Evolutionary conservation across 2,113 vertebrate genomes (phyloP).

Genomic region (Chaetorhynchus papuensis): DNA sequence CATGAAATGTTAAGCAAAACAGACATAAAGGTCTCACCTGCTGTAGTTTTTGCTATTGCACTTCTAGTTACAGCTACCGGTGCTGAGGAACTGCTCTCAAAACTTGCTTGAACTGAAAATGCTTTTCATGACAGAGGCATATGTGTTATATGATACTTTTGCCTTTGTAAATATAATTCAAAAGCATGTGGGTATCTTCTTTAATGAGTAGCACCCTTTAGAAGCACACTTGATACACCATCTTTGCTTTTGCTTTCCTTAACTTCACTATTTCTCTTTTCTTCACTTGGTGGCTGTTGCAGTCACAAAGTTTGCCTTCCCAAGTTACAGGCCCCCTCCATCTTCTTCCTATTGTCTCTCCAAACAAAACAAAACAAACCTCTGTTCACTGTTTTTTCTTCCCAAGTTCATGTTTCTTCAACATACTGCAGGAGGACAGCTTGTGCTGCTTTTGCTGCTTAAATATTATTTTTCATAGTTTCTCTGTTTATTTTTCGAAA

Average conservation of each 20-base stretch:
- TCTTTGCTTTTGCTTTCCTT: not conserved
- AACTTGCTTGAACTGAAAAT: not conserved
- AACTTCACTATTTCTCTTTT: not conserved
- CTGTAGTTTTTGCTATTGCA: not conserved
- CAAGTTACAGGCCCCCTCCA: not conserved
- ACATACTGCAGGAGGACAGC: not conserved
- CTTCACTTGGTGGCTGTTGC: not conserved
- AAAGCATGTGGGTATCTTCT: not conserved
- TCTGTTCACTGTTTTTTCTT: slow-evolving; percentile 5
- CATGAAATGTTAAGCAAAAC: not conserved
- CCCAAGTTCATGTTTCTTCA: not conserved
- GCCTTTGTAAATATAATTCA: not conserved
- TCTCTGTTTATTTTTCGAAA: slow-evolving; percentile 58
- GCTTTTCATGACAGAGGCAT: not conserved
- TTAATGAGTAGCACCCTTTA: not conserved
- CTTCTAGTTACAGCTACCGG: not conserved
- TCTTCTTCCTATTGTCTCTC: not conserved
- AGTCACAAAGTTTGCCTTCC: not conserved
- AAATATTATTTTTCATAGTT: slow-evolving; percentile 49
- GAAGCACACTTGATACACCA: not conserved
- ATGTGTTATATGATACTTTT: not conserved
- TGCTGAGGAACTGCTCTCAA: not conserved
- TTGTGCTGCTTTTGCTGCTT: slow-evolving; percentile 40
- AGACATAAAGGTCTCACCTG: not conserved
- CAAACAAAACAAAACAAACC: not conserved